These are phyloP conservation scores for Phengaris arion DNA, from an alignment of 2,888 invertebrate species.

Conservation along the genomic window DNA sequence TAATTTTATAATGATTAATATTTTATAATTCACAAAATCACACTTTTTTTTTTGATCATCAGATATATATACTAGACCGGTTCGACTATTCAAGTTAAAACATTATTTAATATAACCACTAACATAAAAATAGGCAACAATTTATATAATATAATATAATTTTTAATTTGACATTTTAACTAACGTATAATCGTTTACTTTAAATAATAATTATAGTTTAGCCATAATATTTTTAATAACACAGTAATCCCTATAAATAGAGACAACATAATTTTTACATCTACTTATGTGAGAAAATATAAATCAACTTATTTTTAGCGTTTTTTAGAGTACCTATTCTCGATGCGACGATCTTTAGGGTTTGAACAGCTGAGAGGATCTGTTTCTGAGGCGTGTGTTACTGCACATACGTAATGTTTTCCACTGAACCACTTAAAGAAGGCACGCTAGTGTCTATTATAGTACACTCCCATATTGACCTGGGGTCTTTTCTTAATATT, in stretches of 20 bases:
- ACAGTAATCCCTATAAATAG: no score
- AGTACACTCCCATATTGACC: constrained; percentile 73
- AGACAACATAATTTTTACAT: no score
- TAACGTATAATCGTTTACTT: neutral
- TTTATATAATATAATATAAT: neutral
- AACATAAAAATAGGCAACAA: constrained; percentile 1
- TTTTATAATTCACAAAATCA: neutral
- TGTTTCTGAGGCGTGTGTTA: no score
- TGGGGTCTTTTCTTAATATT: constrained; percentile 70
- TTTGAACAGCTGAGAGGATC: no score
- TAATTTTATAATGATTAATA: neutral
- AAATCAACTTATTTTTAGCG: no score
- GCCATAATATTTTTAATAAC: no score
- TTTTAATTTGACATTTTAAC: neutral
- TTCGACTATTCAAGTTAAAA: neutral
- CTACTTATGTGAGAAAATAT: no score
- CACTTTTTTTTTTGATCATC: neutral
- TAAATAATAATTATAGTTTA: constrained; percentile 1
- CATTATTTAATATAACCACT: neutral
- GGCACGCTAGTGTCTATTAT: constrained; percentile 49
- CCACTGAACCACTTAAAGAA: neutral
- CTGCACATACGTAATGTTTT: neutral
- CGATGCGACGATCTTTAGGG: no score
- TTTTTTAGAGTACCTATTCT: no score
- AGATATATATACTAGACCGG: no score